Conservation (phyloP, 1,140 invertebrate genomes). For the Danaus plexippus region DNA sequence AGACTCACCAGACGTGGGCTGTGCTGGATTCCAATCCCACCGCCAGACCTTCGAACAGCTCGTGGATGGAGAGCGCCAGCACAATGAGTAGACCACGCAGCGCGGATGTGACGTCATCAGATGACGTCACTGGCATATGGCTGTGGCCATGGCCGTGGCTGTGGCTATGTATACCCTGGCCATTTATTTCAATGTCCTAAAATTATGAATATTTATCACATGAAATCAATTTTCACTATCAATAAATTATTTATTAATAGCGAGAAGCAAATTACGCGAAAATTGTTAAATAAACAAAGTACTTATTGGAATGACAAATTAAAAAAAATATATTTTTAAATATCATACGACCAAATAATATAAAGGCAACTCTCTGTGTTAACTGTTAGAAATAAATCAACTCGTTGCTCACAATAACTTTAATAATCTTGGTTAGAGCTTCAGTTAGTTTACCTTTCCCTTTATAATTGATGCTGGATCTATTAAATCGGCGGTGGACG, state of each 20-base stretch:
- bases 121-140: slow-evolving; percentile 58
- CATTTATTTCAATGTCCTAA: slow-evolving; percentile 48
- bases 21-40: slow-evolving; percentile 84
- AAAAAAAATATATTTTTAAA: too few species aligned
- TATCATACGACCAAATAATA: too few species aligned
- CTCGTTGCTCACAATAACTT: too few species aligned
- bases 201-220: slow-evolving; percentile 11
- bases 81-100: slow-evolving; percentile 85
- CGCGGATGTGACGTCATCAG: slow-evolving; percentile 76
- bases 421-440: too few species aligned
- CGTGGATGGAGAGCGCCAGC: slow-evolving; percentile 90
- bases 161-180: slow-evolving; percentile 52
- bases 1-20: slow-evolving; percentile 77
- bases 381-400: too few species aligned
- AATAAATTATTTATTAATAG: too few species aligned
- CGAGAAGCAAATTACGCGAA: too few species aligned
- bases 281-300: too few species aligned
- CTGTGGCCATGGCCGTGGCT: slow-evolving; percentile 61
- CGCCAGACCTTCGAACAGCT: slow-evolving; percentile 92
- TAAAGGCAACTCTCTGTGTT: too few species aligned
- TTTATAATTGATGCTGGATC: slow-evolving; percentile 39
- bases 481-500: slow-evolving; percentile 63
- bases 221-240: too few species aligned
- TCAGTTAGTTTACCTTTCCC: slow-evolving; percentile 24
- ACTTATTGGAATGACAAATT: too few species aligned